Evolutionary conservation across 2,113 vertebrate genomes (phyloP), one percentile per base, ranked within the genome.

Genomic region (Limnothrissa miodon): DNA sequence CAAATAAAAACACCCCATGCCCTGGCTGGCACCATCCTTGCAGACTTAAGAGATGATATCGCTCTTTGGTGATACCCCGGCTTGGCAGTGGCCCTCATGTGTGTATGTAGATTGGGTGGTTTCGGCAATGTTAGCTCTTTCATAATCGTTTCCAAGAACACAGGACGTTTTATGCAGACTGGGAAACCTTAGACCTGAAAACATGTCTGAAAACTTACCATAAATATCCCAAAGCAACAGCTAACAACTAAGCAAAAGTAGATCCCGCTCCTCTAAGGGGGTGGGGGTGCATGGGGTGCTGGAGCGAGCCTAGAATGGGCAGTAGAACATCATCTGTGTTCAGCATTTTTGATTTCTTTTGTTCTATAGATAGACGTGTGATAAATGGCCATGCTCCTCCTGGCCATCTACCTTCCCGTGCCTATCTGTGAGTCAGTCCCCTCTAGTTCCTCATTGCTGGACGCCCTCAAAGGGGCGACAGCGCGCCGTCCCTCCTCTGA

Each of bases 211-310:
- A 36, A n/a, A 36, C 17, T 17, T 36, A 36, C 66, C 66, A 74
- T 74, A 74, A 74, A 74, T 74, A 74, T 13, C 66, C 33, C 4
- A 74, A 33, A 74, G 66, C 66, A 17, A 74, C 17, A 36, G 66
- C 66, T 74, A 74, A 36, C 83, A 87, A 90, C 90, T 87, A 78
- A 87, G 45, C 83, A 82, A 88, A 87, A 85, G 39, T 29, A 36
- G 66, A 74, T 74, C 36, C 29, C 29, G 15, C 25, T 74, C 66
- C 9, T 74, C 25, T 13, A 36, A 10, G 11, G 15, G 62, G 62
- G n/a, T 8, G 13, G 8, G 62, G 1, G 53, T 9, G 21, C 23
- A 5, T 56, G 23, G 53, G 13, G 33, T 29, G 62, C 1, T 19
- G 33, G 62, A 9, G 29, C n/a, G n/a, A 29, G 59, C 8, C 7